Base-by-base conservation (phyloP, 2,797 vertebrate species). In the Eulemur rubriventer region DNA sequence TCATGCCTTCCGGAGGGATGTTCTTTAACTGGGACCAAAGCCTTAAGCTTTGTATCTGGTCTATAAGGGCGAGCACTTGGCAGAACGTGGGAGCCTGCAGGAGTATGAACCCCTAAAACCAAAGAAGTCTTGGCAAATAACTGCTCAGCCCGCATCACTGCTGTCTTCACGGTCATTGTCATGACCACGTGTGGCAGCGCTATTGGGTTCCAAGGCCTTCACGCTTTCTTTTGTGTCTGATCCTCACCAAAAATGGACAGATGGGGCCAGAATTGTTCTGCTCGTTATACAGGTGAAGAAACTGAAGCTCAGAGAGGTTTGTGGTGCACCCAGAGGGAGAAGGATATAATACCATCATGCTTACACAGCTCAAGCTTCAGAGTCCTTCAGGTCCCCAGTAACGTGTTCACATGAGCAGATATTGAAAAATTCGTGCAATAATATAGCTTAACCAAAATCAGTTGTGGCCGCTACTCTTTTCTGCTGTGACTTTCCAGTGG, bases 91-190 rank as follows among this genome's bases (percentile, higher is more conserved):
- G 61, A 46, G 9, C 78, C 59, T 28, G 8, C 7, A 24, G 52
- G 35, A 26, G 2, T 17, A 6, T 38, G 1, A 41, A 90, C 52
- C 41, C 2, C 38, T 10, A 33, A 50, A 13, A 48, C 78, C 4
- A 1, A 41, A 50, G 69, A 52, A 9, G 61, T 52, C 59, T 65
- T 38, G 1, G n/a, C 73, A 70, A 57, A 38, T 1, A 52, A 35
- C 46, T 14, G 11, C 59, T 22, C 8, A 11, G 46, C 46, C 0
- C 0, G 13, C 10, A 0, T 43, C 43, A 0, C 52, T 4, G 1
- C n/a, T 1, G 0, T 12, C 67, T 33, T 86, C 89, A 5, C 24
- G 22, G 20, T 17, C 30, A 2, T 38, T 20, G 18, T 6, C 18
- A 6, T 33, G 26, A 20, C 4, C 65, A 11, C 7, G 14, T 59